These are phyloP conservation scores for Gobius niger DNA, from an alignment of 2,113 vertebrate genomes.

Conservation along the genomic window DNA sequence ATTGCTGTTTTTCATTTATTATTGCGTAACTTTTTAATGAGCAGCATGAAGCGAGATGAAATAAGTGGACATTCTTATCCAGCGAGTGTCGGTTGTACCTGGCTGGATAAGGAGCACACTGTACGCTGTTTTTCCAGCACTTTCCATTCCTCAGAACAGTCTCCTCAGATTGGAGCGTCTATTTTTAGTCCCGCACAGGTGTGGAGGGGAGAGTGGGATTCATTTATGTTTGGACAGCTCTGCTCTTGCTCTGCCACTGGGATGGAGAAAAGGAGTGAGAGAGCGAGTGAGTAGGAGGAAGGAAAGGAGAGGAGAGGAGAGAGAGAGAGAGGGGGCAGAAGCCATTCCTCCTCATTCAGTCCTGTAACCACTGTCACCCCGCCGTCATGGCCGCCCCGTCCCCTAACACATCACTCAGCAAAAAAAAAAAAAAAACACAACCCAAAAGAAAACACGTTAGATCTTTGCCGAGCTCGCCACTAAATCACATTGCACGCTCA, in stretches of 20 bases:
- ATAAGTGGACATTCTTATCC: neutral
- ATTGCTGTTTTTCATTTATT: neutral
- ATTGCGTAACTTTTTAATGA: neutral
- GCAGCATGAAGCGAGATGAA: neutral
- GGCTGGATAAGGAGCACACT: neutral
- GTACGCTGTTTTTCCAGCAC: constrained; percentile 3
- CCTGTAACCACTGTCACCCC: constrained; percentile 62
- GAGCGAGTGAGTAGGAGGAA: neutral
- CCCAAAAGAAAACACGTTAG: constrained; percentile 12
- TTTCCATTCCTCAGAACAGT: constrained; percentile 46
- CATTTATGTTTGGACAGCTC: constrained; percentile 57
- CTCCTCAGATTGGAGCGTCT: constrained; percentile 34
- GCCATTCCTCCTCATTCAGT: constrained; percentile 68
- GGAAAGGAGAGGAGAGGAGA: neutral
- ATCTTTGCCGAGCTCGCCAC: constrained; percentile 51
- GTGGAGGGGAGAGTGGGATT: constrained; percentile 50
- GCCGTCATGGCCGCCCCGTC: constrained; percentile 53
- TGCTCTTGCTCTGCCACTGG: constrained; percentile 36
- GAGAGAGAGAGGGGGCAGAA: constrained; percentile 26
- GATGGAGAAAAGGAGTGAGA: constrained; percentile 5
- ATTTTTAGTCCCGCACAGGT: constrained; percentile 59
- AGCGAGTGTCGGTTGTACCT: neutral
- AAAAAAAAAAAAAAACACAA: neutral
- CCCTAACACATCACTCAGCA: constrained; percentile 64
- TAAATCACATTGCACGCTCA: constrained; percentile 71